These are phyloP conservation scores for Panagrolaimus sp. DNA, from an alignment of 1,140 invertebrate species.

Conservation along the genomic window DNA sequence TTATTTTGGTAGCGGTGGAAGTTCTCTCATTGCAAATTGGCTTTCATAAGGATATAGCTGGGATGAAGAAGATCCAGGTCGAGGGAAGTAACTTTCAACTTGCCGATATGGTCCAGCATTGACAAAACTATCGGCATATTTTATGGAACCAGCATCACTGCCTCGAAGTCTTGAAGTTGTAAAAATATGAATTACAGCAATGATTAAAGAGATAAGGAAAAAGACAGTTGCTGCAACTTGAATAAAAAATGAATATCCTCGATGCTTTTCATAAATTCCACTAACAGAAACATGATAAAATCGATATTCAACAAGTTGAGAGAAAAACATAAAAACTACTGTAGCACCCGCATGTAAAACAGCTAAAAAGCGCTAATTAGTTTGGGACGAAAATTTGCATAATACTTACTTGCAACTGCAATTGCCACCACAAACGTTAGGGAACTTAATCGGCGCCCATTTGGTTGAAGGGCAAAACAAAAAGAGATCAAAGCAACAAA, in stretches of 20 bases:
- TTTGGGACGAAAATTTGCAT: constrained; percentile 10
- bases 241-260: constrained; percentile 45
- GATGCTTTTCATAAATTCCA: constrained; percentile 50
- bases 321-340: constrained; percentile 39
- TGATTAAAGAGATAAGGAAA: constrained; percentile 28
- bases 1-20: background rate
- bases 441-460: constrained; percentile 29
- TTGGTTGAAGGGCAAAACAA: constrained; percentile 33
- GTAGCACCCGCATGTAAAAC: constrained; percentile 30
- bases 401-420: constrained; percentile 33
- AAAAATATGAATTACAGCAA: constrained; percentile 36
- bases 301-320: constrained; percentile 51
- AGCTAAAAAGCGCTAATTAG: constrained; percentile 24
- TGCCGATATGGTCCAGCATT: background rate
- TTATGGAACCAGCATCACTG: background rate
- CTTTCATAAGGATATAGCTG: constrained; percentile 1
- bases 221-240: constrained; percentile 27
- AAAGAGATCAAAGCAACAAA: constrained; percentile 41
- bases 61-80: background rate
- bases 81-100: constrained; percentile 13
- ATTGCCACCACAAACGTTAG: constrained; percentile 30
- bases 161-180: background rate
- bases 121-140: constrained; percentile 7
- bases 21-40: background rate
- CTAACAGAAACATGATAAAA: constrained; percentile 46